Evolutionary conservation across 2,888 invertebrate species (phyloP), one percentile per base, ranked within the genome.

Genomic region (Dynastes hyllus): DNA sequence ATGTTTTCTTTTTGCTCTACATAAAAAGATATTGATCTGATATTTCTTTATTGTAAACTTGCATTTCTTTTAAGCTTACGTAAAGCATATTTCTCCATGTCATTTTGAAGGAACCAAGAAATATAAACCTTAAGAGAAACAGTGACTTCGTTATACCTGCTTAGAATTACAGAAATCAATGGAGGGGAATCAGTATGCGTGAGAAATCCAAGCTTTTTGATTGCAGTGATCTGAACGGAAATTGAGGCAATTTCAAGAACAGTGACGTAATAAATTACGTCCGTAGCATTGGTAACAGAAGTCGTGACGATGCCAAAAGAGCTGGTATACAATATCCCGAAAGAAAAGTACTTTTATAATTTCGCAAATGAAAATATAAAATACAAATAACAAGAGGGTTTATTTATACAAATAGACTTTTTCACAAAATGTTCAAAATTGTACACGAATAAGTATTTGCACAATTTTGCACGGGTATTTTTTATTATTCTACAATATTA

Each of bases 221-320:
- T 73, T 40, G 29, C 37, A 32, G 45, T 29, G 71, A 71, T 71
- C 55, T n/a, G 22, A 73, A 73, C 32, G 61, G 61, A 73, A 73
- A 73, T 73, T 45, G 73, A 61, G 61, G 40, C 40, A 22, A 73
- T 73, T 37, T 37, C 40, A 11, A 27, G 73, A 69, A 69, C 16
- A 51, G 51, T 50, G 66, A 37, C 6, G 71, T 71, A 71, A 55
- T 53, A 71, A 71, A 55, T 55, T 55, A 37, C 29, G 13, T 66
- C 16, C 16, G 53, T 65, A 32, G 70, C 9, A 50, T 70, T 27
- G 53, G 11, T 27, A 70, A 70, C 29, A 51, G 3, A 32, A 37
- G 32, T n/a, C 11, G n/a, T 29, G 32, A n/a, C 11, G 29, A 45
- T 45, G 11, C 6, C 9, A 40, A 40, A 40, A 5, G 6, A 40